A percentile compares a stretch with the other conserved stretches of the same genome.
Evolutionary conservation across 2,113 vertebrate genomes (phyloP).

Genomic region (Eptesicus fuscus): DNA sequence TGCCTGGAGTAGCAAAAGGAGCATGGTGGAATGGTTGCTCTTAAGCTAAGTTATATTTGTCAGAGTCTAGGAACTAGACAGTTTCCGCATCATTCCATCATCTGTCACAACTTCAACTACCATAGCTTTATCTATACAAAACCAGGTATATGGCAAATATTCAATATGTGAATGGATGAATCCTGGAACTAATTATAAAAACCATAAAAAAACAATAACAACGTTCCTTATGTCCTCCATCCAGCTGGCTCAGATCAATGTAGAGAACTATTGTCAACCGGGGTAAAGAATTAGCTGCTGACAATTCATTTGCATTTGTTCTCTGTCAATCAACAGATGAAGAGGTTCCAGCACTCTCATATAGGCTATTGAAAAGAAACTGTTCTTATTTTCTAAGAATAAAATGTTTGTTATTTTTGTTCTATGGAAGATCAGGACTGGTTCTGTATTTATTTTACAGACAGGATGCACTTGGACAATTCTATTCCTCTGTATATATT

Average conservation of each 20-base stretch:
- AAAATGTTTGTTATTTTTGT: not conserved
- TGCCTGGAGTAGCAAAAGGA: not conserved
- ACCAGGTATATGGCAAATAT: not conserved
- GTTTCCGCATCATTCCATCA: not conserved
- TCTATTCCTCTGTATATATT: not conserved
- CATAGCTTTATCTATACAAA: not conserved
- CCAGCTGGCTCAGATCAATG: not conserved
- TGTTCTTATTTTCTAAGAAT: not conserved
- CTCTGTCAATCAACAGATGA: constrained; percentile 6
- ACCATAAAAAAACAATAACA: not conserved
- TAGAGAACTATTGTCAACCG: not conserved
- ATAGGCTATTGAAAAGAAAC: not conserved
- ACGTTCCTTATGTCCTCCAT: not conserved
- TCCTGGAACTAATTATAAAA: not conserved
- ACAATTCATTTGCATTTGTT: constrained; percentile 10
- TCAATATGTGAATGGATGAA: not conserved
- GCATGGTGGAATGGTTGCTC: not conserved
- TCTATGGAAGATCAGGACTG: not conserved
- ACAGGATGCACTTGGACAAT: not conserved
- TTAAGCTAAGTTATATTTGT: not conserved
- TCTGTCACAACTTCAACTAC: not conserved
- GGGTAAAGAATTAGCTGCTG: not conserved
- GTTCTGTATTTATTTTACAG: not conserved
- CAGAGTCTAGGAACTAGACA: not conserved
- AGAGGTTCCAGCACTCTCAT: not conserved